Evolutionary conservation across 2,113 vertebrate species (phyloP).

Genomic region (Anolis sagrei): DNA sequence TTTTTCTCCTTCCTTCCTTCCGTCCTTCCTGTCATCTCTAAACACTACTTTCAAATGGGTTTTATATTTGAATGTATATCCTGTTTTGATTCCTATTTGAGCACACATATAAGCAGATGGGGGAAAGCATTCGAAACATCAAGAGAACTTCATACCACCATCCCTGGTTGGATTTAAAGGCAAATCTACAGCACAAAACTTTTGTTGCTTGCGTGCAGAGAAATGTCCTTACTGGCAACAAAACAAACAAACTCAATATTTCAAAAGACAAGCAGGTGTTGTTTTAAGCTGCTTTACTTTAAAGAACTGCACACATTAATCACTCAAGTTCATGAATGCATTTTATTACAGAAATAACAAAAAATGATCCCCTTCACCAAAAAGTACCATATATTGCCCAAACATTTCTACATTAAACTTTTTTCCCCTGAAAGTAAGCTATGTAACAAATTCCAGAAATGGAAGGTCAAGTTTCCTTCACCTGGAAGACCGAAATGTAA

Average conservation of each 20-base stretch:
- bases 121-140: too few relatives aligned
- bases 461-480: neutral
- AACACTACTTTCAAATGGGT: too few relatives aligned
- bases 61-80: too few relatives aligned
- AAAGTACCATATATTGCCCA: neutral
- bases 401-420: neutral
- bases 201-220: too few relatives aligned
- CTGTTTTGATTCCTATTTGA: too few relatives aligned
- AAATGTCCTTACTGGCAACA: too few relatives aligned
- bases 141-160: too few relatives aligned
- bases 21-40: too few relatives aligned
- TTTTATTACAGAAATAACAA: conserved; percentile 22
- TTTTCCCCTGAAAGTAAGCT: neutral
- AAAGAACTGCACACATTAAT: neutral
- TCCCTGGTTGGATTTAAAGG: too few relatives aligned
- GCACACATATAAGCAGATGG: too few relatives aligned
- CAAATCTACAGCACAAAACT: neutral
- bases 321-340: neutral
- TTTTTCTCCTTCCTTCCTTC: too few relatives aligned
- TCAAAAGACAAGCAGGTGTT: neutral
- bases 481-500: neutral
- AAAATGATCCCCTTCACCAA: neutral
- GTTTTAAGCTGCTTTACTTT: conserved; percentile 11
- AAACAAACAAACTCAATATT: neutral
- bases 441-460: conserved; percentile 20